Evolutionary conservation across 92 coral and sea anemone genomes (phyloP).

Genomic region (Phenganax stokvisi): DNA sequence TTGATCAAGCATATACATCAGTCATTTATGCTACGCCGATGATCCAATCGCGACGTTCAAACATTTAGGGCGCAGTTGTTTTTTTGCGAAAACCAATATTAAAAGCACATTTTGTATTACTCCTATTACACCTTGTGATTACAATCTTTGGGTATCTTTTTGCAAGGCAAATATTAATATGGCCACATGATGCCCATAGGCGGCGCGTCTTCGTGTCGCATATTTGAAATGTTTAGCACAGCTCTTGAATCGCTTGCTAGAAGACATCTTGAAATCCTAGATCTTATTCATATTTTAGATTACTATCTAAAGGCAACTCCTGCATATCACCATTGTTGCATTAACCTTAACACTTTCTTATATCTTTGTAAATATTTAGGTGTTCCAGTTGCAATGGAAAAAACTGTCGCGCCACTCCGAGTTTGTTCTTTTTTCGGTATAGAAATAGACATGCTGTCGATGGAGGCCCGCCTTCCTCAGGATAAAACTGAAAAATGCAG

Average conservation of each 20-base stretch:
- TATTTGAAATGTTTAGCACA: constrained; percentile 37
- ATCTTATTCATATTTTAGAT: constrained; percentile 47
- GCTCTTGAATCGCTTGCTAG: constrained; percentile 39
- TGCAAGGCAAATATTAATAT: constrained; percentile 32
- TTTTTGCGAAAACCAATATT: constrained; percentile 43
- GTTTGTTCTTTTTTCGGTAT: constrained; percentile 48
- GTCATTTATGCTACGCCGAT: constrained; percentile 46
- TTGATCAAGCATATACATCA: constrained; percentile 33
- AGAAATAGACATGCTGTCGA: constrained; percentile 30
- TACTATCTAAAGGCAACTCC: constrained; percentile 52
- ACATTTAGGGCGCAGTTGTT: constrained; percentile 37
- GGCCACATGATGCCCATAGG: constrained; percentile 36
- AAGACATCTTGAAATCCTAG: constrained; percentile 1
- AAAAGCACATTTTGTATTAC: constrained; percentile 42
- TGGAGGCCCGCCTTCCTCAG: constrained; percentile 51
- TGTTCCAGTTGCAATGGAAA: too few relatives aligned
- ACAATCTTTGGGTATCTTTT: constrained; percentile 28
- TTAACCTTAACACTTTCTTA: constrained; percentile 35
- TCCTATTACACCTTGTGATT: constrained; percentile 23
- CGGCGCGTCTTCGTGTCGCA: constrained; percentile 22
- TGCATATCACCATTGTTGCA: too few relatives aligned
- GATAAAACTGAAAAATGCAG: constrained; percentile 42
- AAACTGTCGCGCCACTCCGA: constrained; percentile 33
- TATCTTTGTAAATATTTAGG: constrained; percentile 37
- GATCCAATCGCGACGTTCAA: constrained; percentile 29